phyloP scores from a whole-genome alignment of 2,888 invertebrate species.

The Drosophila ezoana region DNA sequence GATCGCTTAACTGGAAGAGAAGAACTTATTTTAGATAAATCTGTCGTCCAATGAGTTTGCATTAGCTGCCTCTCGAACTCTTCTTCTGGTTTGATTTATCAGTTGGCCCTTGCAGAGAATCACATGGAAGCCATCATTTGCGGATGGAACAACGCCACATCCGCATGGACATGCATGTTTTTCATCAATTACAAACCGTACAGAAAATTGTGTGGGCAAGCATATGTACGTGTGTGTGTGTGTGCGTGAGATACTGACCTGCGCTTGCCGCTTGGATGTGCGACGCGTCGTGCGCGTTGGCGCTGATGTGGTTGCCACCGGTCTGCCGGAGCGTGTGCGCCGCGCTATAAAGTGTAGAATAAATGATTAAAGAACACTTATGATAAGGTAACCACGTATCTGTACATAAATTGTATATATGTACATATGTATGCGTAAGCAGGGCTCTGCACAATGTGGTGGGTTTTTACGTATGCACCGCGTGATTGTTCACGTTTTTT shows the following conservation, averaged over 20 bases:
- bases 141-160: slow-evolving; percentile 86
- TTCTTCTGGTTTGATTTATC: slow-evolving; percentile 59
- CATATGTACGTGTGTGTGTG: background rate
- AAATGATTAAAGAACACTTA: slow-evolving; percentile 15
- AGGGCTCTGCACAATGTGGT: slow-evolving; percentile 33
- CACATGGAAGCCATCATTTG: slow-evolving; percentile 83
- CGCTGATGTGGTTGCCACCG: slow-evolving; percentile 72
- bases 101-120: slow-evolving; percentile 85
- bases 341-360: slow-evolving; percentile 84
- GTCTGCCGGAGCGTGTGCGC: slow-evolving; percentile 87
- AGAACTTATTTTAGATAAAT: slow-evolving; percentile 7
- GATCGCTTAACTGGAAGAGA: slow-evolving; percentile 67
- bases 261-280: slow-evolving; percentile 77
- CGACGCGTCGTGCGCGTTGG: slow-evolving; percentile 76
- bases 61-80: background rate
- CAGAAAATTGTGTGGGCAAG: background rate
- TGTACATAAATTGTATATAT: background rate
- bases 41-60: background rate
- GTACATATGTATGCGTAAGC: slow-evolving; percentile 13
- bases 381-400: slow-evolving; percentile 19
- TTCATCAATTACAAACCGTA: slow-evolving; percentile 77
- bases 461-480: slow-evolving; percentile 48
- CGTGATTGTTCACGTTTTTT: slow-evolving; percentile 62
- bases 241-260: slow-evolving; percentile 68
- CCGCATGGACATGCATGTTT: slow-evolving; percentile 77